Base-by-base conservation (phyloP, 30 jellyfish, hydroid and myxozoan genomes). In the Cassiopea andromeda region DNA sequence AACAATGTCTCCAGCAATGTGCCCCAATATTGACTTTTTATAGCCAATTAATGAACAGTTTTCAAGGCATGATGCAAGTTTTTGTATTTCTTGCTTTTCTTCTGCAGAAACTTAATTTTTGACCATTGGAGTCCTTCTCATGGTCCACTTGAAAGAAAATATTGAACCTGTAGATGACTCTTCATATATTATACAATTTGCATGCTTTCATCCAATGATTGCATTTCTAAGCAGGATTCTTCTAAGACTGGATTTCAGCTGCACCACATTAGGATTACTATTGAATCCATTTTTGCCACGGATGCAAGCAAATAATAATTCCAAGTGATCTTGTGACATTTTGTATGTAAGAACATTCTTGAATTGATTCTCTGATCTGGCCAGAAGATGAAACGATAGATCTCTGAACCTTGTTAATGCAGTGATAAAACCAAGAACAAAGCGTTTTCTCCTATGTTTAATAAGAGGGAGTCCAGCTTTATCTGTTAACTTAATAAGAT, bases 1-100 rank as follows among this genome's bases (percentile, higher is more conserved):
- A 18, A 89, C 96, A 50, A 89, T 89, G 69, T 44, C 81, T 8
- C 96, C 94, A 44, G 96, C 91, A 59, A 89, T 81, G 64, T 89
- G 80, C 9, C 89, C 93, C 38, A 78, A 69, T 27, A 87, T 78
- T n/a, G 77, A 18, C 77, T 0, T 68, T 60, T 68, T 68, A 0
- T 68, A 43, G 44, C 46, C 15, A 43, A 0, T 68, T 43, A 68
- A 68, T 68, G 44, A 18, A 68, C 15, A 68, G 44, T 18, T 43
- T 68, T 68, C 47, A 43, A 68, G 77, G 77, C 77, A 17, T 68
- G 77, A 18, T 17, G 17, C 47, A 68, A 68, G 77, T 18, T 68
- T 43, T 68, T 68, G 77, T 68, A 68, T 68, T 17, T 68, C 44
- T 68, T 68, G 7, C n/a, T 68, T 43, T 17, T 68, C 77, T 68